phyloP scores from a whole-genome alignment of 2,888 invertebrate species.

The Machimus atricapillus region DNA sequence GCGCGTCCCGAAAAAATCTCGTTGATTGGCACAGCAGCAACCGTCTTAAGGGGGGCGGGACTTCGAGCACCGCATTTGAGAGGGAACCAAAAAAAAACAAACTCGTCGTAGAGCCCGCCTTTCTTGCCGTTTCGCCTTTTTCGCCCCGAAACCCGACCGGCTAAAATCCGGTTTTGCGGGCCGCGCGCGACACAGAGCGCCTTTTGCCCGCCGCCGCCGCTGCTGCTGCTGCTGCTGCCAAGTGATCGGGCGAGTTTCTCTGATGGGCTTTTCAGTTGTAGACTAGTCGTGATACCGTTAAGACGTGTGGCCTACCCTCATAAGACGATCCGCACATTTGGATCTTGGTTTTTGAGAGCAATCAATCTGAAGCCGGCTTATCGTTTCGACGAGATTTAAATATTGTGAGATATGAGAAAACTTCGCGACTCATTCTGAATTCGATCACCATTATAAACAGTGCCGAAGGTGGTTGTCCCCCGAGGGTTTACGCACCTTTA shows the following conservation, averaged over 20 bases:
- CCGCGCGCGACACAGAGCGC: background rate
- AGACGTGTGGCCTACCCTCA: slow-evolving; percentile 54
- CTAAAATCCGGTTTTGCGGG: slow-evolving; percentile 6
- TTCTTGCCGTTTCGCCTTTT: background rate
- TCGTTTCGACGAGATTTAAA: background rate
- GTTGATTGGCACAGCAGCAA: slow-evolving; percentile 16
- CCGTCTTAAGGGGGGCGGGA: slow-evolving; percentile 7
- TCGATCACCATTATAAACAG: background rate
- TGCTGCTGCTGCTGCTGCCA: slow-evolving; percentile 1
- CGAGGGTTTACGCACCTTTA: background rate
- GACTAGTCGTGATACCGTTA: slow-evolving; percentile 63
- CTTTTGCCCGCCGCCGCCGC: background rate
- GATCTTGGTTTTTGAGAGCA: slow-evolving; percentile 7
- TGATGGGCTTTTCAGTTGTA: slow-evolving; percentile 56
- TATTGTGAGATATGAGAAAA: background rate
- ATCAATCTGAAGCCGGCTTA: slow-evolving; percentile 1
- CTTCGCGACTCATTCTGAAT: background rate
- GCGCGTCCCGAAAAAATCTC: slow-evolving; percentile 5
- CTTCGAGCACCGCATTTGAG: background rate
- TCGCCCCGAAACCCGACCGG: background rate
- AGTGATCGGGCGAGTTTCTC: slow-evolving; percentile 41
- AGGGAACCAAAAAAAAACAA: slow-evolving; percentile 7
- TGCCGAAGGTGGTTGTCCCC: background rate
- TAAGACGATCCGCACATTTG: background rate
- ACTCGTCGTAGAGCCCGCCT: slow-evolving; percentile 18